Evolutionary conservation across 2,113 vertebrate species (phyloP).

Genomic region (Osmerus eperlanus): DNA sequence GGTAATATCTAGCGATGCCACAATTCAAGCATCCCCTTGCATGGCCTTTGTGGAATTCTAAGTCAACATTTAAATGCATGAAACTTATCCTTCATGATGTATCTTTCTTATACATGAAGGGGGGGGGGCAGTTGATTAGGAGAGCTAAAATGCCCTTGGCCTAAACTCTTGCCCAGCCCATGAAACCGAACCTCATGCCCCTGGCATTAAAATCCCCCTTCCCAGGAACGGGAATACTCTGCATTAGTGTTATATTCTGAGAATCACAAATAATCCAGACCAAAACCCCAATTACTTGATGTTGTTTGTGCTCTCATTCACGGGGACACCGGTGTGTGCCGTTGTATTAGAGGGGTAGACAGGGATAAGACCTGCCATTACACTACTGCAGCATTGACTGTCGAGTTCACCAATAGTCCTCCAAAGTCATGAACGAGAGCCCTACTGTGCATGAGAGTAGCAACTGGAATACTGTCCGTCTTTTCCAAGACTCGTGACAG

Average conservation of each 20-base stretch:
- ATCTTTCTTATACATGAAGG: conserved; percentile 29
- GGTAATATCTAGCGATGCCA: conserved; percentile 49
- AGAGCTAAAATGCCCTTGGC: conserved; percentile 30
- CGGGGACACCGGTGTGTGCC: neutral
- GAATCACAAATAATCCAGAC: conserved; percentile 27
- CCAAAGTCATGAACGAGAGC: conserved; percentile 2
- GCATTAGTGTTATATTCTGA: conserved; percentile 21
- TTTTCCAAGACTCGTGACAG: too few relatives aligned
- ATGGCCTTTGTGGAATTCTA: conserved; percentile 51
- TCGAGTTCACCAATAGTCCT: conserved; percentile 2
- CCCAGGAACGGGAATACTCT: neutral
- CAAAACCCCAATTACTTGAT: conserved; percentile 5
- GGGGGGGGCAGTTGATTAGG: neutral
- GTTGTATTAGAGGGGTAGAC: neutral
- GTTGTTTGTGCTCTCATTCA: neutral
- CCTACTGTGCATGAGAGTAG: neutral
- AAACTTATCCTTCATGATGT: conserved; percentile 56
- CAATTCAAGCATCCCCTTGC: conserved; percentile 44
- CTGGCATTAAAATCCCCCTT: conserved; percentile 14
- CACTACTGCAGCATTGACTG: neutral
- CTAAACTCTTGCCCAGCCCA: conserved; percentile 19
- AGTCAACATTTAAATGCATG: conserved; percentile 72
- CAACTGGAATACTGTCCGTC: too few relatives aligned
- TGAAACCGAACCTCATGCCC: conserved; percentile 15
- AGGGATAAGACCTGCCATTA: neutral